phyloP scores from a whole-genome alignment of 2,113 vertebrate genomes.

The Mustela nigripes region DNA sequence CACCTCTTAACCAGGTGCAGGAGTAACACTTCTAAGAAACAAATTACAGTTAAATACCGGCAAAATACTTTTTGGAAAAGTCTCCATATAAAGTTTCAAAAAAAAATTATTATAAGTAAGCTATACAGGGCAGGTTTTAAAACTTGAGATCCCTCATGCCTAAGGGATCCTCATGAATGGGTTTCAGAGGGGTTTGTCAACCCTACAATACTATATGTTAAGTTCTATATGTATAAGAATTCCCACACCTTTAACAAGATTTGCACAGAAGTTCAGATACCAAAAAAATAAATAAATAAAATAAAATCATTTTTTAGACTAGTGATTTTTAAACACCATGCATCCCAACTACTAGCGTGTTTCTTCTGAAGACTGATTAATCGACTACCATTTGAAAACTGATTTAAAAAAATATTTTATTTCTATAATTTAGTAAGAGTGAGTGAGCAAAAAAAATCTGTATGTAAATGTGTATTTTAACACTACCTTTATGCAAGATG shows the following conservation, averaged over 20 bases:
- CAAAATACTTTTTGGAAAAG: slow-evolving; percentile 35
- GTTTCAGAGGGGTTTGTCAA: background rate
- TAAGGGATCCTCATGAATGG: background rate
- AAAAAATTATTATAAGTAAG: slow-evolving; percentile 39
- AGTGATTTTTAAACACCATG: slow-evolving; percentile 17
- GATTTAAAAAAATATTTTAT: background rate
- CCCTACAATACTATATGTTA: background rate
- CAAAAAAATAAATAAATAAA: slow-evolving; percentile 25
- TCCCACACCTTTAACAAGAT: background rate
- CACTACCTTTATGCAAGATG: background rate
- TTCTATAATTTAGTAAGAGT: slow-evolving; percentile 50
- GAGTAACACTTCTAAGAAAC: slow-evolving; percentile 52
- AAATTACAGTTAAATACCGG: slow-evolving; percentile 39
- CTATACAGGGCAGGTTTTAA: slow-evolving; percentile 44
- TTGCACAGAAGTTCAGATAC: background rate
- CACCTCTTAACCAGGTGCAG: background rate
- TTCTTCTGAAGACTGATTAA: slow-evolving; percentile 52
- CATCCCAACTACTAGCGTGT: background rate
- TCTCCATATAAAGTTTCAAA: slow-evolving; percentile 23
- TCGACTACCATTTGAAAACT: background rate
- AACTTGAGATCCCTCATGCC: slow-evolving; percentile 34
- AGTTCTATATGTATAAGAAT: background rate
- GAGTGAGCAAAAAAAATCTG: background rate
- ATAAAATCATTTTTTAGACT: slow-evolving; percentile 42
- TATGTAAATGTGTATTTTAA: slow-evolving; percentile 19